Percentiles rank a stretch among this genome's conserved stretches.
Evolutionary conservation across 2,113 vertebrate species (phyloP).

Genomic region (Toxotes jaculatrix): DNA sequence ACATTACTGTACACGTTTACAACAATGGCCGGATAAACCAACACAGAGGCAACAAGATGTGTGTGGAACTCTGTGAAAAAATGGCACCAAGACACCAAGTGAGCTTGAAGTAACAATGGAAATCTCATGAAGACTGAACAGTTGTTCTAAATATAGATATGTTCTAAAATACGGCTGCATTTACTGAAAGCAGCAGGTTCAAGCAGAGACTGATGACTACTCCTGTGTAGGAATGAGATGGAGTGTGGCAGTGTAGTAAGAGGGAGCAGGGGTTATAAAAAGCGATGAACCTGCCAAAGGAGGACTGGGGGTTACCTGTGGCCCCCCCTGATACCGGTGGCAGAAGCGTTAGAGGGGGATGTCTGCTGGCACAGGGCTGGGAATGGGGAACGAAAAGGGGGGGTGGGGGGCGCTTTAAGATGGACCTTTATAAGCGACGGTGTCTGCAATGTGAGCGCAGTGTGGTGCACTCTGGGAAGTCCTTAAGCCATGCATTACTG

Average conservation of each 20-base stretch:
- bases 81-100: slow-evolving; percentile 78
- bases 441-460: slow-evolving; percentile 78
- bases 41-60: slow-evolving; percentile 85
- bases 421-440: slow-evolving; percentile 78
- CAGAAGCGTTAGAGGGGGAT: slow-evolving; percentile 58
- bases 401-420: slow-evolving; percentile 58
- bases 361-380: slow-evolving; percentile 67
- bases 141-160: slow-evolving; percentile 59
- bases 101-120: slow-evolving; percentile 70
- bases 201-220: slow-evolving; percentile 77
- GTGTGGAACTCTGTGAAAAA: slow-evolving; percentile 71
- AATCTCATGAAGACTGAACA: slow-evolving; percentile 57
- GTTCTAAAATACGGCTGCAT: slow-evolving; percentile 56
- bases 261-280: slow-evolving; percentile 72
- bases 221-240: slow-evolving; percentile 85
- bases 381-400: slow-evolving; percentile 54
- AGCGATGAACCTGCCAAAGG: slow-evolving; percentile 69
- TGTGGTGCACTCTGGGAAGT: slow-evolving; percentile 82
- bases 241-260: slow-evolving; percentile 75
- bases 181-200: slow-evolving; percentile 63
- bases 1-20: slow-evolving; percentile 70
- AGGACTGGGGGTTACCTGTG: slow-evolving; percentile 70
- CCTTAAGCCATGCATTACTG: slow-evolving; percentile 80
- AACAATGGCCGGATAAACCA: slow-evolving; percentile 76
- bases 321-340: slow-evolving; percentile 52